phyloP scores from a whole-genome alignment of 2,113 vertebrate genomes.

The Rhinoptilus africanus region DNA sequence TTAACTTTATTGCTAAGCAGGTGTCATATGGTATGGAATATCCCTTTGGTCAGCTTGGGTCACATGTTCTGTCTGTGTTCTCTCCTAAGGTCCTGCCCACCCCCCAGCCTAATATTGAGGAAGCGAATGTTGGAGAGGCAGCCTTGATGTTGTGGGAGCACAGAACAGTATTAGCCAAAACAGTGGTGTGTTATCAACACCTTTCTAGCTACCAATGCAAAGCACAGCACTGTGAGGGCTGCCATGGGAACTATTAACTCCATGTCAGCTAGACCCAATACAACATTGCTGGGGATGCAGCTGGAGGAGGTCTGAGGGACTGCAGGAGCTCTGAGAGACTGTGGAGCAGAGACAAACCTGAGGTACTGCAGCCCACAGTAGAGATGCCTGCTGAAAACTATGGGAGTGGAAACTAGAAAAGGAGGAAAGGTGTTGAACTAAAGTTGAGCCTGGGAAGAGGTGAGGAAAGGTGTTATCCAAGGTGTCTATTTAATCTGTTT shows the following conservation, averaged over 20 bases:
- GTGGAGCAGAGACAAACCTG: rapidly evolving
- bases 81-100: background rate
- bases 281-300: background rate
- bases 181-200: background rate
- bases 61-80: background rate
- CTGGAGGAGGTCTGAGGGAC: background rate
- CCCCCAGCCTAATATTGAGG: background rate
- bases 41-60: background rate
- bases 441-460: background rate
- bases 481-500: background rate
- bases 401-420: background rate
- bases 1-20: background rate
- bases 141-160: background rate
- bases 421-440: background rate
- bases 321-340: background rate
- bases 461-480: background rate
- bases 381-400: background rate
- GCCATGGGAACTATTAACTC: background rate
- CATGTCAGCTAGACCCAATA: background rate
- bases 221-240: background rate
- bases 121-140: background rate
- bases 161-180: background rate
- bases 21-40: background rate
- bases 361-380: background rate
- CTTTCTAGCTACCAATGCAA: background rate